A percentile compares a stretch with the other conserved stretches of the same genome.
Evolutionary conservation across 2,797 vertebrate species (phyloP).

Genomic region (Fundulus diaphanus): DNA sequence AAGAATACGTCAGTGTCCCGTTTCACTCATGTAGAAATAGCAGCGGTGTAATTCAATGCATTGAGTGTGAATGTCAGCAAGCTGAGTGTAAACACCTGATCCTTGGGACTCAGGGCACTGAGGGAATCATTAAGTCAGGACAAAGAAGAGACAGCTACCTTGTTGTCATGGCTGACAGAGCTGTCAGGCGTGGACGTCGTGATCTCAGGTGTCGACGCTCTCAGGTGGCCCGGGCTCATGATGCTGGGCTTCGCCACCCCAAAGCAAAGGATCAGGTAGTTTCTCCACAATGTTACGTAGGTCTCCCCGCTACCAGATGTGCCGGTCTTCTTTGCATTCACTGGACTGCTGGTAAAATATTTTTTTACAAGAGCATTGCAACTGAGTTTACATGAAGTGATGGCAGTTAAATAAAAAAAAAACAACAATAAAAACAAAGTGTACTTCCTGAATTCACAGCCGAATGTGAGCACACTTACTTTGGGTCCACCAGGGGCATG

Average conservation of each 20-base stretch:
- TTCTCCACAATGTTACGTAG: constrained; percentile 94
- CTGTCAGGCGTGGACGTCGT: constrained; percentile 90
- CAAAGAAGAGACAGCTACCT: constrained; percentile 64
- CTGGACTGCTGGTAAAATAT: constrained; percentile 84
- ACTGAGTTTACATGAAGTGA: constrained; percentile 15
- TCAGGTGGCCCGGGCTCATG: constrained; percentile 95
- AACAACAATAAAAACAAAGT: constrained; percentile 18
- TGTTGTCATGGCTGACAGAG: constrained; percentile 91
- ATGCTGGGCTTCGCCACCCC: constrained; percentile 97
- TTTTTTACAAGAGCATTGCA: neutral
- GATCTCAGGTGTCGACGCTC: constrained; percentile 96
- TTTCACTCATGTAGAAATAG: constrained; percentile 43
- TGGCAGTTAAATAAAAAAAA: constrained; percentile 8
- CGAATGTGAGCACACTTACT: constrained; percentile 76
- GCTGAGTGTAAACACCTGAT: constrained; percentile 61
- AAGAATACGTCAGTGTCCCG: constrained; percentile 39
- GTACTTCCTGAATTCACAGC: neutral
- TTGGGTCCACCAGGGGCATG: constrained; percentile 95
- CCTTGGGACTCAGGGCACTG: constrained; percentile 48
- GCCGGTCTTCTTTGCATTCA: constrained; percentile 96
- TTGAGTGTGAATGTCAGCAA: constrained; percentile 57
- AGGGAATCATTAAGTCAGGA: constrained; percentile 45
- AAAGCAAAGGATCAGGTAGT: constrained; percentile 98
- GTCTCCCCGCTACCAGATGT: constrained; percentile 88
- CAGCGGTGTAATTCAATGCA: constrained; percentile 54